Evolutionary conservation across 2,113 vertebrate genomes (phyloP), one percentile per base, ranked within the genome.

Genomic region (Phalacrocorax aristotelis): DNA sequence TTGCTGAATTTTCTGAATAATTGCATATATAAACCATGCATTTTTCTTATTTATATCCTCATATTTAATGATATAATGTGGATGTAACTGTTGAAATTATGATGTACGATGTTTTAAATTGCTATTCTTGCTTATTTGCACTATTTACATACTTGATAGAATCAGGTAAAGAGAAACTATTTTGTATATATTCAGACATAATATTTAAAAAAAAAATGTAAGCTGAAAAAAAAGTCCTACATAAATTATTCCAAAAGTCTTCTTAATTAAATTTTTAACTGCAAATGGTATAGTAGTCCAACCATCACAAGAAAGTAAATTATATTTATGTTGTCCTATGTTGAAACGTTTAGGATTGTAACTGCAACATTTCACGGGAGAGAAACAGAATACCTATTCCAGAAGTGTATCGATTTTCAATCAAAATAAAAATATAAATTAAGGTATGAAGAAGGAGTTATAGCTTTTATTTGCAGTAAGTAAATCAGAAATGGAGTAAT

Each of bases 251-350:
- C 87, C 62, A 52, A 94, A 87, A 87, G 40, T 60, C 17, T 30
- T 95, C 69, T 89, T 97, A 96, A 95, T 96, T 97, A 92, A 25
- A 95, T 93, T 96, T 89, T 96, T 72, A 96, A 89, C 60, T 80
- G 78, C 88, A 97, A 91, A 91, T 90, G 48, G 94, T 90, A 22
- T 70, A 94, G 87, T n/a, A 91, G 49, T 87, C 60, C 93, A 95
- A 96, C 81, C 40, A 93, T 61, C 46, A 96, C 36, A 93, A 92
- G 78, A 85, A 94, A 57, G 71, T 94, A 96, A 97, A 96, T 93
- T 95, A 89, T 64, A 82, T 91, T 93, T 96, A 84, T 89, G 91
- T 97, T 54, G 64, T 80, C 34, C 42, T 77, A 15, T 51, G 16
- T 49, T 86, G 71, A 83, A 84, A 78, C 76, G 3, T 79, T 95